A percentile compares a stretch with the other conserved stretches of the same genome.
These are phyloP conservation scores for Fistularia tabacaria DNA, from an alignment of 2,797 vertebrate species.

Conservation along the genomic window DNA sequence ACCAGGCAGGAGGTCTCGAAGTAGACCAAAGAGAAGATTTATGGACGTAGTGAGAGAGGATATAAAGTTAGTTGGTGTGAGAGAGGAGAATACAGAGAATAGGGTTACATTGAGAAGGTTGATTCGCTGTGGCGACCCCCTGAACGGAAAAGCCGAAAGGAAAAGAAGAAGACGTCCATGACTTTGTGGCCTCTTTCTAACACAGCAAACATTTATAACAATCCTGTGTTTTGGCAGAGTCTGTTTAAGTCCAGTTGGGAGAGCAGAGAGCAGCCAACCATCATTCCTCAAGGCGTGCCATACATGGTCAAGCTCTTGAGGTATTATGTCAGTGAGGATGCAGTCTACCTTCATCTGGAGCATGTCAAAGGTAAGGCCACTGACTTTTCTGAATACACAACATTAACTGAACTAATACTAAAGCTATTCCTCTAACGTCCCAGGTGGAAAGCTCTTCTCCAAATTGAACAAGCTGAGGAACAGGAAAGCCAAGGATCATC, in stretches of 20 bases:
- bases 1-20: no score
- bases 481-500: constrained; percentile 71
- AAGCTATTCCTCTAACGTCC: not conserved
- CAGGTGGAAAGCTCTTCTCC: constrained; percentile 89
- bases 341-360: constrained; percentile 92
- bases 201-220: no score
- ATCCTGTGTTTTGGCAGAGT: constrained; percentile 74
- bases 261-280: constrained; percentile 84
- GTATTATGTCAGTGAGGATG: constrained; percentile 92
- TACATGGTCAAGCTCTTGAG: constrained; percentile 92
- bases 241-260: constrained; percentile 88
- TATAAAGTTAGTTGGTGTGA: no score
- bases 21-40: no score
- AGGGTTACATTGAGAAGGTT: no score
- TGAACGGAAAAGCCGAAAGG: no score
- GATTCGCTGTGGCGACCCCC: no score
- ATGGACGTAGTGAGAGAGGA: no score
- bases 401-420: not conserved
- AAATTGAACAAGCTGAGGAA: constrained; percentile 77
- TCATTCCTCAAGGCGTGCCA: constrained; percentile 95
- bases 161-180: no score
- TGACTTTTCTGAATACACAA: not conserved
- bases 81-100: no score
- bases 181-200: no score
- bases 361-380: constrained; percentile 84